phyloP scores from a whole-genome alignment of 2,888 invertebrate genomes.

The Erynnis tages region DNA sequence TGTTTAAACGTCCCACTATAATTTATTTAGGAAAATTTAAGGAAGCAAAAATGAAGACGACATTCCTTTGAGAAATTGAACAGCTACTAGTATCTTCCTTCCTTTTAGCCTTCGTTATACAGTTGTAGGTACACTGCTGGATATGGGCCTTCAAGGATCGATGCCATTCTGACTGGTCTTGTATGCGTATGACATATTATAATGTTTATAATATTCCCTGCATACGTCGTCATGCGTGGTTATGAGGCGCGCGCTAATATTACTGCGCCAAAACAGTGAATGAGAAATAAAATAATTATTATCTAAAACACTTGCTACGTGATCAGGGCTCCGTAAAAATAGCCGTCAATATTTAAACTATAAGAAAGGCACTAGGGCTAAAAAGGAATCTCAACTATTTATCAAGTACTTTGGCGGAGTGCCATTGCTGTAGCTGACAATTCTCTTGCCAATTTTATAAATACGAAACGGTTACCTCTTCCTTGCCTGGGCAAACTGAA shows the following conservation, averaged over 20 bases:
- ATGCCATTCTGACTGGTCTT: too few relatives aligned
- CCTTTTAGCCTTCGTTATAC: too few relatives aligned
- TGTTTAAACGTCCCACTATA: not conserved
- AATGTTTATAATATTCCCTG: too few relatives aligned
- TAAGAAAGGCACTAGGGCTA: not conserved
- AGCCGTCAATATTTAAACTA: not conserved
- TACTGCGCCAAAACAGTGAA: too few relatives aligned
- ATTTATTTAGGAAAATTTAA: conserved; percentile 6
- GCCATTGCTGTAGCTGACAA: conserved; percentile 6
- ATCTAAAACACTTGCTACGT: too few relatives aligned
- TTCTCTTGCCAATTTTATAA: conserved; percentile 17
- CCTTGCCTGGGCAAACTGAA: not conserved
- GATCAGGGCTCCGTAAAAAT: too few relatives aligned
- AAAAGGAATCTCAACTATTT: conserved; percentile 13
- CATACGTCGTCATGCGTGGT: too few relatives aligned
- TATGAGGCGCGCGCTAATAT: too few relatives aligned
- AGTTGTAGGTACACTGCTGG: too few relatives aligned
- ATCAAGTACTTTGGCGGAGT: conserved; percentile 19
- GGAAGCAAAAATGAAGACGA: not conserved
- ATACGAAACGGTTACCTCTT: not conserved
- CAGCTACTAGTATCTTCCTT: too few relatives aligned
- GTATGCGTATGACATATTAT: too few relatives aligned
- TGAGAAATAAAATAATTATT: not conserved
- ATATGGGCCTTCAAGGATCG: too few relatives aligned
- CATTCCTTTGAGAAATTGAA: not conserved